Base-by-base conservation (phyloP, 2,113 vertebrate species). In the Trinectes maculatus region DNA sequence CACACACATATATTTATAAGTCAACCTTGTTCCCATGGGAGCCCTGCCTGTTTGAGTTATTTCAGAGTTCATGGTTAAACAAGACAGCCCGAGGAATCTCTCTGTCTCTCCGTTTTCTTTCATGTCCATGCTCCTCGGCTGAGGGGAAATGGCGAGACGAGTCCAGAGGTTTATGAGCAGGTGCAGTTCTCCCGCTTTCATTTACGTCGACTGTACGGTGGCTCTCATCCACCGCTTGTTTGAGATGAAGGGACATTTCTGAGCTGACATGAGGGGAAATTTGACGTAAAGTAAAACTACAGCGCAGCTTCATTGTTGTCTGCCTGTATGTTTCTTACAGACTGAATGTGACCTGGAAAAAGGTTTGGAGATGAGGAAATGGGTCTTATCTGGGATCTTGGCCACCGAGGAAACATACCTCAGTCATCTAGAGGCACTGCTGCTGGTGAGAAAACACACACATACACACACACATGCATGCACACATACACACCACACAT, bases 331-430 rank as follows among this genome's bases (percentile, higher is more conserved):
- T 82, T 68, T 77, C 18, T 72, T 72, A 1, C 87, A 99, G 97
- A 94, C 91, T 56, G 98, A 99, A 63, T 93, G 95, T 87, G 97
- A 99, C 87, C 79, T 96, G 91, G 98, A 99, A 78, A 99, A 99
- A 57, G 98, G 96, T 46, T 75, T 98, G 91, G 97, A 99, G 91
- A 99, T 98, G 96, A 95, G 98, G 79, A 98, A 98, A 83, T 97
- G 96, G 95, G 98, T 99, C 71, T 89, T 99, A 36, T 99, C 98
- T 62, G 98, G 95, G 71, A 99, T 99, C 87, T 89, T 99, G 83
- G 95, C 95, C 79, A 97, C 95, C 2, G 98, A 99, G 84, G 97
- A 98, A 85, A 96, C 94, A 2, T 99, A 98, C 91, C 90, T 99
- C 84, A 95, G 95, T 87, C 98, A 99, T 83, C 86, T 99, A 80